A percentile compares a stretch with the other conserved stretches of the same genome.
Evolutionary conservation across 2,113 vertebrate genomes (phyloP).

Genomic region (Callopanchax toddi): DNA sequence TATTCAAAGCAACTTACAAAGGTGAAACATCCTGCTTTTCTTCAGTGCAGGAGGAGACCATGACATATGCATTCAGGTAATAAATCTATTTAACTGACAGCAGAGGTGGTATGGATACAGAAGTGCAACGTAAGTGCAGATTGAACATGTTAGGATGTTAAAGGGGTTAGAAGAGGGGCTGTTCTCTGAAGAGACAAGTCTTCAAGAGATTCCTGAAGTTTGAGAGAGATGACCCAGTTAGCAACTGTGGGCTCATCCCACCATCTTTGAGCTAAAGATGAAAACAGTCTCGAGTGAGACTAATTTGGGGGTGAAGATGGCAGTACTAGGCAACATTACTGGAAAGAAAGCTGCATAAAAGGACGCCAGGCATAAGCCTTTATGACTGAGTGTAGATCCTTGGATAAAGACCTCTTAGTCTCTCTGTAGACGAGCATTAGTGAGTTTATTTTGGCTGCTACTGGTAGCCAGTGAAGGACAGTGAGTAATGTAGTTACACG

Average conservation of each 20-base stretch:
- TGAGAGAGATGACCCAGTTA: not conserved
- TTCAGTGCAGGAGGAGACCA: not conserved
- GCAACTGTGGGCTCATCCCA: not conserved
- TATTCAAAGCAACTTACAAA: not conserved
- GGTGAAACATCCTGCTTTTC: not conserved
- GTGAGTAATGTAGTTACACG: not conserved
- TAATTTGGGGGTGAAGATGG: not conserved
- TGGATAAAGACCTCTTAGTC: not conserved
- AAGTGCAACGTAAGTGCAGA: not conserved
- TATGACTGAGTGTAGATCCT: not conserved
- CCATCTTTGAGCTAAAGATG: not conserved
- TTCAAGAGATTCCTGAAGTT: not conserved
- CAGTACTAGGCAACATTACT: not conserved
- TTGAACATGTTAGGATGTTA: not conserved
- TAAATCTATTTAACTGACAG: not conserved
- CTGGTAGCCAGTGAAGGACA: not conserved
- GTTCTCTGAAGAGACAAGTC: not conserved
- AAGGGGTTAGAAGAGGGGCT: not conserved
- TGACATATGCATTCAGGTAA: not conserved
- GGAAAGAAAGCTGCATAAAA: not conserved
- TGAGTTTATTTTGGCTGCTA: not conserved
- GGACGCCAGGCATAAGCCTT: not conserved
- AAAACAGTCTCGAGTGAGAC: not conserved
- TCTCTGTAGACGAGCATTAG: not conserved
- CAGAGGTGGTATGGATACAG: not conserved